Conservation (phyloP, 2,888 invertebrate genomes). For the Ormia ochracea region DNA sequence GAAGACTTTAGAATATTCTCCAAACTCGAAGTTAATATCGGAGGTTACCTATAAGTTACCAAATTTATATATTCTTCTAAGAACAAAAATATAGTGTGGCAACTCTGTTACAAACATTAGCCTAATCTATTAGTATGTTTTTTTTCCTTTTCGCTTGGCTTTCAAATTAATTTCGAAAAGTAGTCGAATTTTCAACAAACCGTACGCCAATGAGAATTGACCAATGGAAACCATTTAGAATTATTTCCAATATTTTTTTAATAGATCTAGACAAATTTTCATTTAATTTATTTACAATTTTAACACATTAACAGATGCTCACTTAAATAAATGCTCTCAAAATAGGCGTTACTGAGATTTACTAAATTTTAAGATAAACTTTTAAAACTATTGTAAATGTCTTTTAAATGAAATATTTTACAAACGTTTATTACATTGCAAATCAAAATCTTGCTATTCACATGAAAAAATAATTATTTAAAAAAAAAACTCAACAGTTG, state of each 20-base stretch:
- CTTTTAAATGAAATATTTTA: conserved; percentile 41
- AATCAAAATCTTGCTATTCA: conserved; percentile 26
- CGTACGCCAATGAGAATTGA: conserved; percentile 31
- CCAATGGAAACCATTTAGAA: conserved; percentile 60
- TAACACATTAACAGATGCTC: conserved; percentile 7
- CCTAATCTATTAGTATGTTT: not conserved
- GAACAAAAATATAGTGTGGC: not conserved
- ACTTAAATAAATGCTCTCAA: conserved; percentile 7
- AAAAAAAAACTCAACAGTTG: not conserved
- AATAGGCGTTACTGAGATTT: conserved; percentile 30
- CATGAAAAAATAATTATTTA: not conserved
- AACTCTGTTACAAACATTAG: not conserved
- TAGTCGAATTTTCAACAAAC: not conserved
- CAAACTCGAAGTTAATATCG: too few relatives aligned
- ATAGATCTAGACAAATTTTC: conserved; percentile 32
- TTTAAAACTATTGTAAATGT: not conserved
- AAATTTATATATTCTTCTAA: not conserved
- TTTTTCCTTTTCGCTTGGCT: not conserved
- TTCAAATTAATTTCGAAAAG: conserved; percentile 7
- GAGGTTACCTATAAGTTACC: too few relatives aligned
- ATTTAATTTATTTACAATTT: conserved; percentile 36
- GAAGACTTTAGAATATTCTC: too few relatives aligned
- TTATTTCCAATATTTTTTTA: conserved; percentile 25
- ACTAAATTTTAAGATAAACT: not conserved
- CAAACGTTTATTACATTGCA: conserved; percentile 5